Percentiles rank a stretch among this genome's conserved stretches.
Conservation (phyloP, 2,888 invertebrate genomes). For the Caenorhabditis sp. region DNA sequence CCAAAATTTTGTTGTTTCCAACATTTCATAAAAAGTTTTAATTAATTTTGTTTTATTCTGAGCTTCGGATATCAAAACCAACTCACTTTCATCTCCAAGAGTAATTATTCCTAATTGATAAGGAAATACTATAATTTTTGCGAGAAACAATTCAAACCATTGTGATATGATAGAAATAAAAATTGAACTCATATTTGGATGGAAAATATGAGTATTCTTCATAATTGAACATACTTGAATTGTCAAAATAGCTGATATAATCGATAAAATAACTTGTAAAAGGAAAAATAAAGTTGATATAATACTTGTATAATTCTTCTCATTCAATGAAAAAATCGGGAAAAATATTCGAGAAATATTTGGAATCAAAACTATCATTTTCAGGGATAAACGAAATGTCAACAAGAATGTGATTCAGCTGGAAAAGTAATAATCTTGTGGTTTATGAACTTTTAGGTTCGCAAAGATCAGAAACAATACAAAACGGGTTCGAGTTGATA, state of each 20-base stretch:
- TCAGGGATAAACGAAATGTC: neutral
- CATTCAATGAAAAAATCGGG: constrained; percentile 24
- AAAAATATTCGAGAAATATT: constrained; percentile 30
- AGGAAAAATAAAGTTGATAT: constrained; percentile 8
- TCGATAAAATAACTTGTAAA: constrained; percentile 16
- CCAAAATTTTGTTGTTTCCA: neutral
- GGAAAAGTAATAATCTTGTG: neutral
- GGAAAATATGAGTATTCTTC: constrained; percentile 25
- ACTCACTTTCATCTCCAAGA: constrained; percentile 15
- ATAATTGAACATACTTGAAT: constrained; percentile 24
- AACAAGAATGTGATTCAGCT: neutral
- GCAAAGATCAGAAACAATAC: no score
- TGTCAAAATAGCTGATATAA: constrained; percentile 18
- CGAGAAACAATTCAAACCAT: constrained; percentile 28
- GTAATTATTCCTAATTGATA: constrained; percentile 24
- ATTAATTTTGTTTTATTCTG: no score
- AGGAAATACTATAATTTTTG: constrained; percentile 20
- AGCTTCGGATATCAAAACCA: no score
- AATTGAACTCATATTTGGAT: constrained; percentile 26
- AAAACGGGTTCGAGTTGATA: no score
- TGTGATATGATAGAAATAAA: constrained; percentile 21
- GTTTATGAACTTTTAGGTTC: neutral
- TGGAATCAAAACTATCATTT: constrained; percentile 34
- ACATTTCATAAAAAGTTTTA: no score
- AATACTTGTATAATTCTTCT: constrained; percentile 11